Conservation (phyloP, 2,888 invertebrate species). For the Tortricodes alternella region DNA sequence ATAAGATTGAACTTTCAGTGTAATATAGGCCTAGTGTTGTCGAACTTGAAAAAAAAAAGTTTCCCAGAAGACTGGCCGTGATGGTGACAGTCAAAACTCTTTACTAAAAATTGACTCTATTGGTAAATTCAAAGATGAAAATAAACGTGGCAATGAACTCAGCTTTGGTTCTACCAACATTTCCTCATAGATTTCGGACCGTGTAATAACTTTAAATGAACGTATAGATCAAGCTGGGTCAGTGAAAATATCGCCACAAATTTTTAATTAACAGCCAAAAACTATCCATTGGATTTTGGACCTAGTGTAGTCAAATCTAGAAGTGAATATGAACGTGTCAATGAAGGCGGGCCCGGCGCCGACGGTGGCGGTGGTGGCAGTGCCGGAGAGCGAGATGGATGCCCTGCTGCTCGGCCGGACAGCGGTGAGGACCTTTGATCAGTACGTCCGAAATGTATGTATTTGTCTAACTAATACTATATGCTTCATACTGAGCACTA, state of each 20-base stretch:
- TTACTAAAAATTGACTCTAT: too few species aligned
- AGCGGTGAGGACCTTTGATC: conserved; percentile 87
- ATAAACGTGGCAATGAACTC: too few species aligned
- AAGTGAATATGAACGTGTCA: conserved; percentile 60
- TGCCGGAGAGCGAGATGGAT: conserved; percentile 90
- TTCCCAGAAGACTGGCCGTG: too few species aligned
- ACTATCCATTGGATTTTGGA: conserved; percentile 5
- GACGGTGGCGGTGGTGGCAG: conserved; percentile 83
- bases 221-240: too few species aligned
- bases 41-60: too few species aligned
- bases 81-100: too few species aligned
- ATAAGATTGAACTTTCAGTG: not conserved
- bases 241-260: too few species aligned
- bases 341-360: conserved; percentile 74
- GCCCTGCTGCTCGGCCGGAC: conserved; percentile 89
- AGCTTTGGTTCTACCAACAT: too few species aligned
- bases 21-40: too few species aligned
- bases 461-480: conserved; percentile 47
- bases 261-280: not conserved
- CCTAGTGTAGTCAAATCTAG: conserved; percentile 10
- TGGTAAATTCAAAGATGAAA: too few species aligned
- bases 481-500: conserved; percentile 12
- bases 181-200: too few species aligned
- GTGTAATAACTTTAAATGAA: too few species aligned
- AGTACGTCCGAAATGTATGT: conserved; percentile 82